Evolutionary conservation across 1,140 invertebrate species (phyloP), one percentile per base, ranked within the genome.

Genomic region (Saxidomus purpurata): DNA sequence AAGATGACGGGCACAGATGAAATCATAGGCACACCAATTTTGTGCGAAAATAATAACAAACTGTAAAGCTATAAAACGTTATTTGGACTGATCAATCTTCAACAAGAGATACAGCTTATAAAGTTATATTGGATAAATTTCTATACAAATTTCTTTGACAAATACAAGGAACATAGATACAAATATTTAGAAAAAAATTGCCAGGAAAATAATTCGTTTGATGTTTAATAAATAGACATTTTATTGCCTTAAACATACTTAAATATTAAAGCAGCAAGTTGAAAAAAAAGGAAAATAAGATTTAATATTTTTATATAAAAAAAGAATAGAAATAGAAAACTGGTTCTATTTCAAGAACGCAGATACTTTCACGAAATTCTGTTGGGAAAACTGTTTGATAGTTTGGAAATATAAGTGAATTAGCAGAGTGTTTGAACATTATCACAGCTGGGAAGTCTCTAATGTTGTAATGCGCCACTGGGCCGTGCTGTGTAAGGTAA

Each of bases 401-500:
- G 15, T 28, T n/a, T 71, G 61, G 61, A 67, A 67, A 36, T 67
- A 67, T 25, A 31, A 28, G 61, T 67, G 61, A 67, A 31, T 31
- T 8, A 6, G 31, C 61, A 67, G 61, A 67, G 28, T n/a, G 61
- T 67, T 36, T 67, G 25, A 67, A 28, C 11, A 11, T 67, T 19
- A 28, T 22, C 31, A 36, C n/a, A n/a, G n/a, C n/a, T n/a, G n/a
- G n/a, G 25, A 36, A 38, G 67, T 28, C 0, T 11, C 9, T 9
- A 19, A 71, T 36, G 1, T 9, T 71, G 67, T 71, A 71, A 71
- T 71, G 67, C 67, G 19, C 34, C 36, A 40, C 28, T 38, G 67
- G 34, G 67, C 67, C 19, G 67, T 40, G 34, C 38, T 38, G 22
- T 38, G 67, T 71, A 71, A 71, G 67, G 67, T 71, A 71, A 71